Percentiles rank a stretch among this genome's conserved stretches.
Conservation (phyloP, 1,140 invertebrate genomes). For the Zeugodacus cucurbitae region DNA sequence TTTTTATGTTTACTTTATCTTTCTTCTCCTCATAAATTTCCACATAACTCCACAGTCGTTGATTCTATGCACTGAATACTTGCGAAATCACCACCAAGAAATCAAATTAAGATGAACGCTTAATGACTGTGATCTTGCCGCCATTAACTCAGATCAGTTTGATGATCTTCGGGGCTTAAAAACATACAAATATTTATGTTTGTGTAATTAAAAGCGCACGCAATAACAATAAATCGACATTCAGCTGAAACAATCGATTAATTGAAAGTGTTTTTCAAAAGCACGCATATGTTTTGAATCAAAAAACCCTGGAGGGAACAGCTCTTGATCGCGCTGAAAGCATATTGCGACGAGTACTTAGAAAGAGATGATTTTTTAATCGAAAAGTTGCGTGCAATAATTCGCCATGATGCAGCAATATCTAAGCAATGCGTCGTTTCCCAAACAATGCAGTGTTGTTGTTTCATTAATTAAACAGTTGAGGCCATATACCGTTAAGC, state of each 20-base stretch:
- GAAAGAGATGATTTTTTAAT: conserved; percentile 31
- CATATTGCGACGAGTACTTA: neutral
- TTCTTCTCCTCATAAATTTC: neutral
- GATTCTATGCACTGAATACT: neutral
- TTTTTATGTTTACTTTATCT: too few species aligned
- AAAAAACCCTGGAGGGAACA: neutral
- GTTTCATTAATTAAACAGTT: conserved; percentile 20
- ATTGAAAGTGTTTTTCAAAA: conserved; percentile 34
- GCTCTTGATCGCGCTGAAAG: neutral
- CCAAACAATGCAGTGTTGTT: conserved; percentile 21
- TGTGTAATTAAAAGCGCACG: neutral
- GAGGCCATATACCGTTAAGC: neutral
- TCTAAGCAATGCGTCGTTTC: neutral
- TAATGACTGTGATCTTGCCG: conserved; percentile 35
- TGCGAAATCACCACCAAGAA: conserved; percentile 31
- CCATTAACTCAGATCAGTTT: neutral
- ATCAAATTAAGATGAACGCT: conserved; percentile 17
- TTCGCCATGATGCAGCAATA: conserved; percentile 6
- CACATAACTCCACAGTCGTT: neutral
- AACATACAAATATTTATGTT: neutral
- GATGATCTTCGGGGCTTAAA: neutral
- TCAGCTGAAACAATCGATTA: conserved; percentile 20
- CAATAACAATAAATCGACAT: neutral
- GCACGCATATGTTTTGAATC: neutral
- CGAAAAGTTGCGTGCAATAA: conserved; percentile 22